Evolutionary conservation across 2,113 vertebrate genomes (phyloP).

Genomic region (Eleginops maclovinus): DNA sequence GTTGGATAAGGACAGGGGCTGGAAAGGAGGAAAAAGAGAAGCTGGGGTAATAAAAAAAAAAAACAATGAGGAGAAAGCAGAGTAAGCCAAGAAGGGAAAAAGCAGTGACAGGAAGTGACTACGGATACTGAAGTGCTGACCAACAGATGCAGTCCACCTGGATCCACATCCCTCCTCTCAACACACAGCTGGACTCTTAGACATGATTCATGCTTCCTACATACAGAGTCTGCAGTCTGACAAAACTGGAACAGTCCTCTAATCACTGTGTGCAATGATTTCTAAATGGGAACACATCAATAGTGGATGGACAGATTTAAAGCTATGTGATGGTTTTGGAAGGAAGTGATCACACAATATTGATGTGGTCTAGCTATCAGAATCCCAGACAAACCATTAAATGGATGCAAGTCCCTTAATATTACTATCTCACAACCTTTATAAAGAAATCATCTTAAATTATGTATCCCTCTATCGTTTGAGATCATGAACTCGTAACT

Average conservation of each 20-base stretch:
- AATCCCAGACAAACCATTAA: background rate
- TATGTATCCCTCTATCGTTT: too few relatives aligned
- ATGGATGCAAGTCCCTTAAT: background rate
- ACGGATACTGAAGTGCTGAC: slow-evolving; percentile 19
- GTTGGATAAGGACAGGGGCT: background rate
- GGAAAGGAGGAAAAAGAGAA: background rate
- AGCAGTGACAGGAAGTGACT: slow-evolving; percentile 41
- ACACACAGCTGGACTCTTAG: slow-evolving; percentile 35
- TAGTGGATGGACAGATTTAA: background rate
- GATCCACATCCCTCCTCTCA: slow-evolving; percentile 10
- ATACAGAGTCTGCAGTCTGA: background rate
- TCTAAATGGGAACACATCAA: slow-evolving; percentile 7
- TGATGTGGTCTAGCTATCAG: background rate
- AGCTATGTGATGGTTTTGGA: background rate
- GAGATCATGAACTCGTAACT: too few relatives aligned
- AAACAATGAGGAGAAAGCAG: background rate
- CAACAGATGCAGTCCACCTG: slow-evolving; percentile 39
- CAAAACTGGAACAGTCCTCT: background rate
- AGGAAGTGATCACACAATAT: background rate
- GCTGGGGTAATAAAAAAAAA: background rate
- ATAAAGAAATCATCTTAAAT: too few relatives aligned
- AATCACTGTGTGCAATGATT: background rate
- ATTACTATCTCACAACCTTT: background rate
- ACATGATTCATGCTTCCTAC: slow-evolving; percentile 25
- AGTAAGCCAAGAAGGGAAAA: background rate